Conservation (phyloP, 2,888 invertebrate species). For the Rhyacophila evoluta region DNA sequence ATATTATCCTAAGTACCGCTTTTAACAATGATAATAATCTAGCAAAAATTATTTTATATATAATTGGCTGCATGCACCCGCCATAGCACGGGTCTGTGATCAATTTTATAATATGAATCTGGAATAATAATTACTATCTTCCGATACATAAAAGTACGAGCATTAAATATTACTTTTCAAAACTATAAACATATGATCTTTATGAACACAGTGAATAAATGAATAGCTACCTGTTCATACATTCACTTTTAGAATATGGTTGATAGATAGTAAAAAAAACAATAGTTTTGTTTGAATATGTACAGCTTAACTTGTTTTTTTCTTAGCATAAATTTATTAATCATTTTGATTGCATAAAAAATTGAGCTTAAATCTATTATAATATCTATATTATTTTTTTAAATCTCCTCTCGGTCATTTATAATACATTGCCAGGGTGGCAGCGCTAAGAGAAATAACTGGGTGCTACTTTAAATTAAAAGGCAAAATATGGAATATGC, state of each 20-base stretch:
- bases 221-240: too few relatives aligned
- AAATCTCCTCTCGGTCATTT: slow-evolving; percentile 9
- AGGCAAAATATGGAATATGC: slow-evolving; percentile 39
- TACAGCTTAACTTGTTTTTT: neutral
- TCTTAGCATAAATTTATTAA: neutral
- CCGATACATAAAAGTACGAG: too few relatives aligned
- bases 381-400: slow-evolving; percentile 6
- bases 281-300: neutral
- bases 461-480: slow-evolving; percentile 51
- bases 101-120: too few relatives aligned
- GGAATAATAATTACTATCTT: too few relatives aligned
- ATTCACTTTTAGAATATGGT: too few relatives aligned
- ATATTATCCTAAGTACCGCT: neutral
- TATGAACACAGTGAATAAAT: too few relatives aligned
- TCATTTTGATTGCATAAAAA: slow-evolving; percentile 11
- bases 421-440: slow-evolving; percentile 15
- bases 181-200: too few relatives aligned
- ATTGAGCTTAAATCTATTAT: slow-evolving; percentile 15
- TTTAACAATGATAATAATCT: neutral
- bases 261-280: neutral
- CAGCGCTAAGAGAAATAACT: slow-evolving; percentile 43
- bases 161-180: too few relatives aligned
- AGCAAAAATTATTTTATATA: neutral
- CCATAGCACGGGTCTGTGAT: too few relatives aligned
- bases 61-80: neutral